These are phyloP conservation scores for Melitaea athalia DNA, from an alignment of 2,888 invertebrate genomes.

Conservation along the genomic window DNA sequence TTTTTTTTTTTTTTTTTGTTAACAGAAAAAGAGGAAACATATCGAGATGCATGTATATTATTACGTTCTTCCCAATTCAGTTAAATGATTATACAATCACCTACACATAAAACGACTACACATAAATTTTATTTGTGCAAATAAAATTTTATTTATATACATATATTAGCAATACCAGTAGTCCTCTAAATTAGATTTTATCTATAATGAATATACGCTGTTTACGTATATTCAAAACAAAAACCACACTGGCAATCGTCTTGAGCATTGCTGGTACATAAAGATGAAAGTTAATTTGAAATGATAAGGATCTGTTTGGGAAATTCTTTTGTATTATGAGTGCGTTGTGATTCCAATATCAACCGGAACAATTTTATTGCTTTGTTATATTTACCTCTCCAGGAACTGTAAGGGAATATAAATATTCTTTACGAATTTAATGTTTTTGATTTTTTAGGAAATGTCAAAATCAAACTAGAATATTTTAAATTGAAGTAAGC, in stretches of 20 bases:
- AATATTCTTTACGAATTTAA: neutral
- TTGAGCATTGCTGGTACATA: neutral
- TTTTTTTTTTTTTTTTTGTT: too few relatives aligned
- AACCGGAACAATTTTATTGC: neutral
- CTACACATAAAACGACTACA: too few relatives aligned
- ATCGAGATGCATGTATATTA: too few relatives aligned
- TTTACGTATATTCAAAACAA: neutral
- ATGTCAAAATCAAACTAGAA: too few relatives aligned
- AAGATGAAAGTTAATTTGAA: constrained; percentile 2
- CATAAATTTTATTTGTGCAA: too few relatives aligned
- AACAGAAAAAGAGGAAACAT: too few relatives aligned
- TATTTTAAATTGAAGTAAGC: too few relatives aligned
- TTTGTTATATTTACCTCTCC: neutral
- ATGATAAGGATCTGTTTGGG: neutral
- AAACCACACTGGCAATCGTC: neutral
- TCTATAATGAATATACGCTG: neutral
- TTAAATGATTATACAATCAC: too few relatives aligned
- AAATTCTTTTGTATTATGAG: neutral
- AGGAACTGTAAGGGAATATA: neutral
- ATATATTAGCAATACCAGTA: neutral
- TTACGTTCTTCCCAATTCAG: too few relatives aligned
- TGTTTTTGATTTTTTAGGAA: neutral
- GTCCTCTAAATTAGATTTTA: neutral
- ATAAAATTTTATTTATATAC: neutral
- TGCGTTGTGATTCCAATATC: neutral